Conservation (phyloP, 1,140 invertebrate species). For the Triops cancriformis region DNA sequence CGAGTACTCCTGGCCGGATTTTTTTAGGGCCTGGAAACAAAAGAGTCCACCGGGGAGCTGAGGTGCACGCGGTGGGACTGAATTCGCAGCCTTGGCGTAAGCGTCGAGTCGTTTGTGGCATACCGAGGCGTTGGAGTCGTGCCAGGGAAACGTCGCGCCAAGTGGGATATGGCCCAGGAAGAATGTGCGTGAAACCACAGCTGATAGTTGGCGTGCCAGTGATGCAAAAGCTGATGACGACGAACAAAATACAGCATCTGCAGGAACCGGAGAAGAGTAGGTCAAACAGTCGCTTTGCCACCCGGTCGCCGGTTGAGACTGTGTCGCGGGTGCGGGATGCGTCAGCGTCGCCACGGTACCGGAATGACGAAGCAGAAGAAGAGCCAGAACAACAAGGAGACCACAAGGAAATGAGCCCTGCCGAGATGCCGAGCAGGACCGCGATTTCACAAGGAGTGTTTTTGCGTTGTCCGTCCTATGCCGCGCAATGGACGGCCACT, state of each 20-base stretch:
- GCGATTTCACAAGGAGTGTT: background rate
- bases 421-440: background rate
- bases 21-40: background rate
- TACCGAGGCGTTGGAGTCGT: background rate
- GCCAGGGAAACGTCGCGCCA: background rate
- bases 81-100: background rate
- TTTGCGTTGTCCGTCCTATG: background rate
- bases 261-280: background rate
- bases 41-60: background rate
- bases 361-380: background rate
- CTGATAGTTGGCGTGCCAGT: background rate
- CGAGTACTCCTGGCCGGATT: background rate
- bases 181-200: background rate
- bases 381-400: background rate
- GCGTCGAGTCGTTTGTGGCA: background rate
- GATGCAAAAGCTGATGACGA: no score
- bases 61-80: background rate
- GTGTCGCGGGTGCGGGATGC: background rate
- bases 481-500: background rate
- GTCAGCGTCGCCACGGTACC: background rate
- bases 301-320: background rate
- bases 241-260: no score
- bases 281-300: background rate
- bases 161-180: background rate
- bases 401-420: background rate